A percentile compares a stretch with the other conserved stretches of the same genome.
These are phyloP conservation scores for Telenomus remus DNA, from an alignment of 1,140 invertebrate species.

Conservation along the genomic window DNA sequence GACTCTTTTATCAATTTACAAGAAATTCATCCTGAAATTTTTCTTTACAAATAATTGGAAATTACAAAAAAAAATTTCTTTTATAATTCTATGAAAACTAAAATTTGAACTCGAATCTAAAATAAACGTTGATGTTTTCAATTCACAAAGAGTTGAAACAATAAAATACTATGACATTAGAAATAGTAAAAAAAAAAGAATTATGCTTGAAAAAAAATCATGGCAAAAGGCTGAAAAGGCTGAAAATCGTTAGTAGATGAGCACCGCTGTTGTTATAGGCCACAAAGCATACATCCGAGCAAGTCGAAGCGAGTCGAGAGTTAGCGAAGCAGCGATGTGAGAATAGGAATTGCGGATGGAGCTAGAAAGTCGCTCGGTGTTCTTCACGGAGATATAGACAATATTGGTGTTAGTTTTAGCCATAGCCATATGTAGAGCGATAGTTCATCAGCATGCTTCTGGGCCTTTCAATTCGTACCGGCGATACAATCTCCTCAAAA, in stretches of 20 bases:
- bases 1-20: no score
- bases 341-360: conserved; percentile 56
- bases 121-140: no score
- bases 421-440: conserved; percentile 56
- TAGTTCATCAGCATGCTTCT: conserved; percentile 54
- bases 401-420: conserved; percentile 57
- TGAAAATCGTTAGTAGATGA: conserved; percentile 31
- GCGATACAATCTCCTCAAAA: conserved; percentile 51
- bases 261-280: conserved; percentile 56
- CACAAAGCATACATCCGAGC: conserved; percentile 50
- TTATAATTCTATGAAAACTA: no score
- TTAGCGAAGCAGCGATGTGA: conserved; percentile 45
- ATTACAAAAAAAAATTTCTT: no score
- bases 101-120: no score
- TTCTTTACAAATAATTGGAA: no score
- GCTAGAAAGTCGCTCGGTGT: conserved; percentile 55
- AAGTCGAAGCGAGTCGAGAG: conserved; percentile 46
- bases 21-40: no score
- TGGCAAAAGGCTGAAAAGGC: no score
- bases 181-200: no score
- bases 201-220: no score
- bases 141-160: no score
- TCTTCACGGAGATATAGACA: conserved; percentile 48
- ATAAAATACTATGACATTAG: no score
- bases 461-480: conserved; percentile 46